Percentiles rank a stretch among this genome's conserved stretches.
These are phyloP conservation scores for Thamnophis elegans DNA, from an alignment of 2,797 vertebrate species.

Conservation along the genomic window DNA sequence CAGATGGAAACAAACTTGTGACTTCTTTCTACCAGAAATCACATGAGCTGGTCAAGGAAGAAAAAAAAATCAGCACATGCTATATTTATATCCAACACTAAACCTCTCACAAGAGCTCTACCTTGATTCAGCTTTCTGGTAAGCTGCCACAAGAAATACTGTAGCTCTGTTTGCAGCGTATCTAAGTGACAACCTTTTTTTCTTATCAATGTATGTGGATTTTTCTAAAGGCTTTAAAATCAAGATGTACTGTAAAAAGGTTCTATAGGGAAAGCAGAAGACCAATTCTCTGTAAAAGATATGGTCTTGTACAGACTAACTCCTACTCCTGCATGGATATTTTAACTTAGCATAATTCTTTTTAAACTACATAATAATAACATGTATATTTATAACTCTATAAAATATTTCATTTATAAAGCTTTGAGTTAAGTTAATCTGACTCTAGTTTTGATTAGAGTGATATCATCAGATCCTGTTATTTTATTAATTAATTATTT, in stretches of 20 bases:
- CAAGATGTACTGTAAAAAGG: constrained; percentile 65
- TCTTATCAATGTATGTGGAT: constrained; percentile 31
- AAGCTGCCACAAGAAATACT: constrained; percentile 79
- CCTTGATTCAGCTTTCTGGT: constrained; percentile 81
- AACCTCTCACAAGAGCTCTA: constrained; percentile 89
- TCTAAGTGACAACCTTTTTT: constrained; percentile 66
- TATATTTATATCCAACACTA: constrained; percentile 77
- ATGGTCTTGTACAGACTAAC: constrained; percentile 65
- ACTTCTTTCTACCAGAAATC: constrained; percentile 85
- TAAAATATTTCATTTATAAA: constrained; percentile 58
- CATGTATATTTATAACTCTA: constrained; percentile 64
- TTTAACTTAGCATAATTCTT: constrained; percentile 63
- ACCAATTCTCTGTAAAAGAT: constrained; percentile 64
- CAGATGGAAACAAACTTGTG: constrained; percentile 86
- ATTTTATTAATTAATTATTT: constrained; percentile 66
- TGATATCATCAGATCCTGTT: constrained; percentile 70
- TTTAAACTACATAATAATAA: constrained; percentile 62
- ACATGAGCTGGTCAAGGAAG: constrained; percentile 84
- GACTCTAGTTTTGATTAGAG: constrained; percentile 68
- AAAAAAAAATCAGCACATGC: constrained; percentile 82
- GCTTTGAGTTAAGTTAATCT: constrained; percentile 66
- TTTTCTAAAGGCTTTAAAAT: constrained; percentile 66
- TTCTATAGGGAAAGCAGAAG: constrained; percentile 64
- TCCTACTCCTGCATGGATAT: constrained; percentile 66
- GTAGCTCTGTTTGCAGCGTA: constrained; percentile 68